Percentiles rank a stretch among this genome's conserved stretches.
These are phyloP conservation scores for Chrysina gloriosa DNA, from an alignment of 2,888 invertebrate genomes.

Conservation along the genomic window DNA sequence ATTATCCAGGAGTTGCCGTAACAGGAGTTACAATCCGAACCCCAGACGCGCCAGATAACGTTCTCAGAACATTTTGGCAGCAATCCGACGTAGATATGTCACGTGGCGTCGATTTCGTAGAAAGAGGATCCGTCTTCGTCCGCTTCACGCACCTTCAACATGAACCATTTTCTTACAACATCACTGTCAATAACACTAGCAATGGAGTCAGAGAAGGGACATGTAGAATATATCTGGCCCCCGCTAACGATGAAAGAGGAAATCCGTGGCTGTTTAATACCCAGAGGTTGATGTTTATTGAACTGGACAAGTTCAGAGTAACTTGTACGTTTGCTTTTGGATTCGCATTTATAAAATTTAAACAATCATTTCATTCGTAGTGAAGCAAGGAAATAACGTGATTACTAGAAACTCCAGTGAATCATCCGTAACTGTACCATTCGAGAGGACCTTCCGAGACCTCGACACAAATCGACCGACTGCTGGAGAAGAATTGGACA, in stretches of 20 bases:
- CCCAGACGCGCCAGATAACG: slow-evolving; percentile 63
- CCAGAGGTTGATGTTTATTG: slow-evolving; percentile 76
- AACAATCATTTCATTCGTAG: slow-evolving; percentile 60
- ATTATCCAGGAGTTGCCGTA: slow-evolving; percentile 74
- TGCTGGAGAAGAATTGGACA: slow-evolving; percentile 67
- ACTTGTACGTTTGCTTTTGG: slow-evolving; percentile 66
- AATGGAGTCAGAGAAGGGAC: slow-evolving; percentile 70
- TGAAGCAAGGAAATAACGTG: slow-evolving; percentile 75
- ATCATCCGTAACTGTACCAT: slow-evolving; percentile 86
- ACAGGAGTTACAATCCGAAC: slow-evolving; percentile 69
- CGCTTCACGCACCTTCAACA: slow-evolving; percentile 85
- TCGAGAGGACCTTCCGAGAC: slow-evolving; percentile 83
- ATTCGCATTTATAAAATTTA: not conserved
- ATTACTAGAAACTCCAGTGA: slow-evolving; percentile 75
- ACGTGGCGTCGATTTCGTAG: slow-evolving; percentile 85
- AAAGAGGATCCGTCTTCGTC: slow-evolving; percentile 78
- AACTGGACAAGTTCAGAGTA: slow-evolving; percentile 78
- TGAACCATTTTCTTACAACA: slow-evolving; percentile 74
- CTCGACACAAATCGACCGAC: slow-evolving; percentile 72
- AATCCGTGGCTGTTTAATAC: slow-evolving; percentile 70
- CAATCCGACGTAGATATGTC: slow-evolving; percentile 81
- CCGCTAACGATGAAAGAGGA: slow-evolving; percentile 74
- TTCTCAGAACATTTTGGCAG: slow-evolving; percentile 81
- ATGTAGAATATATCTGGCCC: slow-evolving; percentile 77
- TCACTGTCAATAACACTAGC: slow-evolving; percentile 65